A percentile compares a stretch with the other conserved stretches of the same genome.
These are phyloP conservation scores for Pseudorhiza aurosa DNA, from an alignment of 30 jellyfish, hydroid and myxozoan genomes.

Conservation along the genomic window DNA sequence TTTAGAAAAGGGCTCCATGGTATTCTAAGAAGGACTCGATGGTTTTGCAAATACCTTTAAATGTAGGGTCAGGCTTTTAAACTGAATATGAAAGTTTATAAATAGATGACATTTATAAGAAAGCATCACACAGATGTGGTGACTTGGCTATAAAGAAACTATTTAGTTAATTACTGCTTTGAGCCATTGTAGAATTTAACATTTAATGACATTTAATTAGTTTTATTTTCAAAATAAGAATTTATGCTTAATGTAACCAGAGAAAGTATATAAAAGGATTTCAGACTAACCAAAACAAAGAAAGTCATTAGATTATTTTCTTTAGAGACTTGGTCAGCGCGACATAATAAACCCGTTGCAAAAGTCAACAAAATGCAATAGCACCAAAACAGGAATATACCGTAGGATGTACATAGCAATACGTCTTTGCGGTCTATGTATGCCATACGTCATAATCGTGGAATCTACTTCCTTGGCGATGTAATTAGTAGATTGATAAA, in stretches of 20 bases:
- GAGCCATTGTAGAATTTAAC: background rate
- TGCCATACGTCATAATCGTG: too few species aligned
- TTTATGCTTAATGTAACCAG: background rate
- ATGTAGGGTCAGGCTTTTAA: too few species aligned
- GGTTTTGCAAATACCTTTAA: too few species aligned
- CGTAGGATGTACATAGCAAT: background rate
- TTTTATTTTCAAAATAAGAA: background rate
- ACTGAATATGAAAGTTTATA: too few species aligned
- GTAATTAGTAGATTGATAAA: background rate
- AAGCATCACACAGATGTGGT: too few species aligned
- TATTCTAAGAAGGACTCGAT: too few species aligned
- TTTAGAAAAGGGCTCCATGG: too few species aligned
- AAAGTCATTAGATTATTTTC: background rate
- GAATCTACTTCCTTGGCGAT: background rate
- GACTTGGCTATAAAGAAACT: background rate
- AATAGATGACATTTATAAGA: too few species aligned
- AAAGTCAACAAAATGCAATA: background rate
- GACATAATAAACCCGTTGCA: background rate
- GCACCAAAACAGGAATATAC: background rate
- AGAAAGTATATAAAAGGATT: background rate
- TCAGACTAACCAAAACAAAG: background rate
- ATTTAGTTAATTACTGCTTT: background rate
- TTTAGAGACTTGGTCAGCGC: too few species aligned
- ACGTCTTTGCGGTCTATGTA: too few species aligned
- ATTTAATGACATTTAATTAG: background rate